These are phyloP conservation scores for Carollia perspicillata DNA, from an alignment of 2,113 vertebrate genomes.

Conservation along the genomic window DNA sequence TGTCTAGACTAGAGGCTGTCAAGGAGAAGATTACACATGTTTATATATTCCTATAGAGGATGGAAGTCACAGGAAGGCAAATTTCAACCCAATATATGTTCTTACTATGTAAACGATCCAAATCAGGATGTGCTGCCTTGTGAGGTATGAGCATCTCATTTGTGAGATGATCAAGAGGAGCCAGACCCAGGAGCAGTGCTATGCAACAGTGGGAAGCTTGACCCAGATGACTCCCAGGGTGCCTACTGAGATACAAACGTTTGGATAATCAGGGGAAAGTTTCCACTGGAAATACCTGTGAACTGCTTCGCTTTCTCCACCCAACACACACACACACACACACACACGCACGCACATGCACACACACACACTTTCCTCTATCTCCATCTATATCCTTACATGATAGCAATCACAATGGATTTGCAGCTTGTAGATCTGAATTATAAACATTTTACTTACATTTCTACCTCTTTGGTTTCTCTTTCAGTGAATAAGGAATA, in stretches of 20 bases:
- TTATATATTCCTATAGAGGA: not conserved
- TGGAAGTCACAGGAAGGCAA: not conserved
- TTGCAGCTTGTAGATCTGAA: not conserved
- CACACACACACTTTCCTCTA: not conserved
- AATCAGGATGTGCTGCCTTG: not conserved
- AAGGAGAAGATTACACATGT: not conserved
- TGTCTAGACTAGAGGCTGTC: not conserved
- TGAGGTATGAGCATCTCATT: not conserved
- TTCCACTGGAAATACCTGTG: not conserved
- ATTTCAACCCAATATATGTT: not conserved
- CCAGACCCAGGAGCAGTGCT: not conserved
- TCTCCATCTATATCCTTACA: not conserved
- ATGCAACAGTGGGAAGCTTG: not conserved
- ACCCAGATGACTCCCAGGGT: not conserved
- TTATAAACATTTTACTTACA: not conserved
- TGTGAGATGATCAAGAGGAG: not conserved
- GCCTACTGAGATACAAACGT: not conserved
- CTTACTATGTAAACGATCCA: not conserved
- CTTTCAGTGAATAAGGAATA: slow-evolving; percentile 4
- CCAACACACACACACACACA: not conserved
- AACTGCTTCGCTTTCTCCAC: not conserved
- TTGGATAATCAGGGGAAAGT: not conserved
- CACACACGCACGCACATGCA: not conserved
- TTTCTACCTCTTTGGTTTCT: not conserved
- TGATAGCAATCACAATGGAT: not conserved